Evolutionary conservation across 64 coral and sea anemone genomes (phyloP).

Genomic region (Actinia equina): DNA sequence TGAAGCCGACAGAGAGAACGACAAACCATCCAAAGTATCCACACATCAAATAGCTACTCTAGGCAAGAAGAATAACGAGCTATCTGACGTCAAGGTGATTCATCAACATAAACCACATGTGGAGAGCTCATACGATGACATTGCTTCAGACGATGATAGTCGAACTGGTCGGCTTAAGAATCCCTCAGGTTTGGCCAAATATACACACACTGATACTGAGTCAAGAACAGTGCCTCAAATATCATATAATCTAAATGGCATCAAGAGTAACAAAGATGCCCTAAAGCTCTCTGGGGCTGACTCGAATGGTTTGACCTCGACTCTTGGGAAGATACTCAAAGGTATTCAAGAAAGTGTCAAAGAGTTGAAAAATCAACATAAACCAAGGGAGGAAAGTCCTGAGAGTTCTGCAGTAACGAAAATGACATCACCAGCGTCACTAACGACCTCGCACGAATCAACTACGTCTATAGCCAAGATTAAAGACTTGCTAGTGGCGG

Average conservation of each 20-base stretch:
- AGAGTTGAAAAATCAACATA: not conserved
- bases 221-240: slow-evolving; percentile 16
- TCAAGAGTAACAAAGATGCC: not conserved
- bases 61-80: not conserved
- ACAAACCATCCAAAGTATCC: not conserved
- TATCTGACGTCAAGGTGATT: not conserved
- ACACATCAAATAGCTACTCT: not conserved
- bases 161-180: too few species aligned
- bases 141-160: not conserved
- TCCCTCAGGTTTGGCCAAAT: not conserved
- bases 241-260: slow-evolving; percentile 5
- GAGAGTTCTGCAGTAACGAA: not conserved
- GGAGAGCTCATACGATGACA: not conserved
- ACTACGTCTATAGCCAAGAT: not conserved
- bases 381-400: not conserved
- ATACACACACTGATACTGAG: not conserved
- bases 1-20: not conserved
- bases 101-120: not conserved
- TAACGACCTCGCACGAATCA: not conserved
- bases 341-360: slow-evolving; percentile 22
- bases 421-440: too few species aligned
- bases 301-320: slow-evolving; percentile 6
- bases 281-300: not conserved
- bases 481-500: not conserved
- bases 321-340: slow-evolving; percentile 42